A percentile compares a stretch with the other conserved stretches of the same genome.
Conservation (phyloP, 2,797 vertebrate species). For the Nannoperca obscura region DNA sequence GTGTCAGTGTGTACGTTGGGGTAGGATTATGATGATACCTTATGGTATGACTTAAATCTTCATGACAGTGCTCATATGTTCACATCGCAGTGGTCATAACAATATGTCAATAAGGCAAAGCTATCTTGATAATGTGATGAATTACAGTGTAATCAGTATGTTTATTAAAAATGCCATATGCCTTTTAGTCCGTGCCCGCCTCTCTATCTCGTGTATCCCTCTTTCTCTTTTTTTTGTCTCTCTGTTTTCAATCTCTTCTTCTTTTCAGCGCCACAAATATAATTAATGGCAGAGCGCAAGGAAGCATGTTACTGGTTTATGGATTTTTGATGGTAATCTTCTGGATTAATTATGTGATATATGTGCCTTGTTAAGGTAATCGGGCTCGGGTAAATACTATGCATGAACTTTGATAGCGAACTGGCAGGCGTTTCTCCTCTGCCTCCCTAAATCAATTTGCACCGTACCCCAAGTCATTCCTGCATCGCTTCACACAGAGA, state of each 20-base stretch:
- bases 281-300: slow-evolving; percentile 80
- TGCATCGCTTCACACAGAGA: slow-evolving; percentile 69
- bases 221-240: slow-evolving; percentile 23
- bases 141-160: slow-evolving; percentile 43
- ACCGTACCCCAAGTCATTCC: slow-evolving; percentile 76
- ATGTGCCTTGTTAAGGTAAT: slow-evolving; percentile 87
- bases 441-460: slow-evolving; percentile 85
- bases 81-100: slow-evolving; percentile 25
- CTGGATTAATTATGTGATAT: slow-evolving; percentile 88
- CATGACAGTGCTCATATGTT: slow-evolving; percentile 6
- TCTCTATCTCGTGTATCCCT: slow-evolving; percentile 13
- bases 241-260: slow-evolving; percentile 69
- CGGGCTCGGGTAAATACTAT: slow-evolving; percentile 83
- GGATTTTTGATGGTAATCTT: slow-evolving; percentile 87
- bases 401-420: slow-evolving; percentile 85
- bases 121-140: slow-evolving; percentile 57
- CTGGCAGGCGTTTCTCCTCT: slow-evolving; percentile 77
- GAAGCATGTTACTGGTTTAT: slow-evolving; percentile 86
- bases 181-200: slow-evolving; percentile 41
- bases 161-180: slow-evolving; percentile 62
- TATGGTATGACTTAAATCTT: slow-evolving; percentile 21
- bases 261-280: slow-evolving; percentile 77
- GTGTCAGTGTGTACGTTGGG: neutral
- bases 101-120: slow-evolving; percentile 50
- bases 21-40: neutral